These are phyloP conservation scores for Acrocephalus kingi DNA, from an alignment of 2,113 vertebrate genomes.

Conservation along the genomic window DNA sequence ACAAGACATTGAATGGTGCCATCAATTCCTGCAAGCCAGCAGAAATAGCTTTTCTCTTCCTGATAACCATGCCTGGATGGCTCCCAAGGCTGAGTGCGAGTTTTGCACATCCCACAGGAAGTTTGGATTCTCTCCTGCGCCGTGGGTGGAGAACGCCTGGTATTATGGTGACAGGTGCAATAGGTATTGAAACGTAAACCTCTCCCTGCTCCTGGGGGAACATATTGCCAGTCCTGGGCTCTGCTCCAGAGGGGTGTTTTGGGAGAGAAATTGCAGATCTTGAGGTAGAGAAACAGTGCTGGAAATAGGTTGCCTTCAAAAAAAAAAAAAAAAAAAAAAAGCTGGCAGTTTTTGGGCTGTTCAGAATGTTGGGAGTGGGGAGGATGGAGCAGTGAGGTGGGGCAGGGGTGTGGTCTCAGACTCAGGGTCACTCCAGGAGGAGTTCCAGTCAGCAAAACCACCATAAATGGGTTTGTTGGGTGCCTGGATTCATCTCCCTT, in stretches of 20 bases:
- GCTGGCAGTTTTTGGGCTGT: slow-evolving; percentile 6
- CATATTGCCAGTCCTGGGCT: slow-evolving; percentile 55
- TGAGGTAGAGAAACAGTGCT: slow-evolving; percentile 47
- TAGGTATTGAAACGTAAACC: slow-evolving; percentile 60
- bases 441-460: background rate
- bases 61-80: slow-evolving; percentile 31
- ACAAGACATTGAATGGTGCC: slow-evolving; percentile 49
- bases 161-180: slow-evolving; percentile 51
- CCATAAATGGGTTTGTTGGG: background rate
- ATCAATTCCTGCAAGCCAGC: slow-evolving; percentile 59
- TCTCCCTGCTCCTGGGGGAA: slow-evolving; percentile 1
- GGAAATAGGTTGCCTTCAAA: slow-evolving; percentile 28
- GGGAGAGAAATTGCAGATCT: slow-evolving; percentile 35
- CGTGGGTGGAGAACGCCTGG: slow-evolving; percentile 44
- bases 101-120: slow-evolving; percentile 63
- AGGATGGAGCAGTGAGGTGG: background rate
- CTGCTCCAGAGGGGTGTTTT: slow-evolving; percentile 41
- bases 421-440: rapidly evolving
- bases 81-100: slow-evolving; percentile 45
- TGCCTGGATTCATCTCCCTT: background rate
- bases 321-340: background rate
- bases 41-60: slow-evolving; percentile 55
- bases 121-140: slow-evolving; percentile 54
- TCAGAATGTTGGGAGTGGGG: background rate
- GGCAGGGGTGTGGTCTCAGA: background rate